Percentiles rank a stretch among this genome's conserved stretches.
Evolutionary conservation across 2,113 vertebrate species (phyloP).

Genomic region (Salminus brasiliensis): DNA sequence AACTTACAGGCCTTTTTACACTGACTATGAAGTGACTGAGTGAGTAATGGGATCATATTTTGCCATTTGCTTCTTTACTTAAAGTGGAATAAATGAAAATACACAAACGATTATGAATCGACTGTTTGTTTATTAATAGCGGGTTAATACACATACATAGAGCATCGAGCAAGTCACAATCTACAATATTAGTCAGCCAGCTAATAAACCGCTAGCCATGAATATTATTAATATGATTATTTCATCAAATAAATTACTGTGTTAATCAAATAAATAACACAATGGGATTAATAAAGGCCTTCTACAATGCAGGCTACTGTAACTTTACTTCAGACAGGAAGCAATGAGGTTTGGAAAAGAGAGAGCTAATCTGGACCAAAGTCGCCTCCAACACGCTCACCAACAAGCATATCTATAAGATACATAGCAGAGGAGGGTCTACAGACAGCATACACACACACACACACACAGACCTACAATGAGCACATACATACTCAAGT

Average conservation of each 20-base stretch:
- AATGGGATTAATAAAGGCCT: slow-evolving; percentile 83
- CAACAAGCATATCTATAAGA: slow-evolving; percentile 95
- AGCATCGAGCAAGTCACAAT: slow-evolving; percentile 39
- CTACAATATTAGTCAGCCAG: slow-evolving; percentile 32
- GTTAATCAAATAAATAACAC: slow-evolving; percentile 87
- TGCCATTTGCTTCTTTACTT: no score
- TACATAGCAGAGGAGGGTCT: slow-evolving; percentile 83
- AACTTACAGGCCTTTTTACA: no score
- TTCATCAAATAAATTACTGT: slow-evolving; percentile 81
- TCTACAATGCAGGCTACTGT: slow-evolving; percentile 90
- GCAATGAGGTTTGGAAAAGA: slow-evolving; percentile 82
- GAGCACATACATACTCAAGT: slow-evolving; percentile 1
- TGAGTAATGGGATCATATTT: no score
- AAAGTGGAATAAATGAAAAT: background rate
- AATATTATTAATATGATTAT: slow-evolving; percentile 50
- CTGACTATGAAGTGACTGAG: no score
- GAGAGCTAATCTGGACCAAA: slow-evolving; percentile 79
- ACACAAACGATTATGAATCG: background rate
- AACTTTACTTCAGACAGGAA: slow-evolving; percentile 85
- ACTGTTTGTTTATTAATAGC: slow-evolving; percentile 61
- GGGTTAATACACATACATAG: slow-evolving; percentile 74
- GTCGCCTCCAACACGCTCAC: slow-evolving; percentile 81
- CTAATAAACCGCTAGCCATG: slow-evolving; percentile 53
- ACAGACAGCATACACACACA: slow-evolving; percentile 51
- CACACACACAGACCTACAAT: background rate